Conservation (phyloP, 2,888 invertebrate species). For the Apodemia mormo region DNA sequence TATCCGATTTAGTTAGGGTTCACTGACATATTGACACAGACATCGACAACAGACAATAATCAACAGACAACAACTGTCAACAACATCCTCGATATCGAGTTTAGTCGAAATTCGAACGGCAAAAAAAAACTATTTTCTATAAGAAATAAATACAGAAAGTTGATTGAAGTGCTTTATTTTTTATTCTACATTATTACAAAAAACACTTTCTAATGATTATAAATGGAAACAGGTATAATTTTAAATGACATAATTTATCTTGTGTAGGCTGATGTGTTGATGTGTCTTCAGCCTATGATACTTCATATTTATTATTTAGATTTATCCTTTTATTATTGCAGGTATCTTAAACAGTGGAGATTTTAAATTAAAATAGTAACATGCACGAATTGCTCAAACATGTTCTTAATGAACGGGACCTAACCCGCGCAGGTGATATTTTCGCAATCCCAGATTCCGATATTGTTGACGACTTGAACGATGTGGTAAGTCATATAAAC, state of each 20-base stretch:
- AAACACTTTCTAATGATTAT: conserved; percentile 1
- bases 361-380: conserved; percentile 48
- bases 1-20: no score
- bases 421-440: conserved; percentile 94
- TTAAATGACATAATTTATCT: conserved; percentile 28
- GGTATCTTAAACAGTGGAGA: conserved; percentile 18
- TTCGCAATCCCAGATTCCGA: conserved; percentile 93
- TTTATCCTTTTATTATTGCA: conserved; percentile 31
- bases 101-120: background rate
- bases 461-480: conserved; percentile 91
- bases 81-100: background rate
- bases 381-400: conserved; percentile 96
- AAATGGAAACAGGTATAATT: background rate
- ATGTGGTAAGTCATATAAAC: conserved; percentile 84
- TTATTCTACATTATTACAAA: background rate
- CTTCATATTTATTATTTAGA: background rate
- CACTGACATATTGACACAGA: no score
- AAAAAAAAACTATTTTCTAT: background rate
- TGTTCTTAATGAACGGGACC: conserved; percentile 93
- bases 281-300: background rate
- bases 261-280: conserved; percentile 25
- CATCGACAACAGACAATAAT: no score
- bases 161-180: conserved; percentile 2
- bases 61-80: background rate
- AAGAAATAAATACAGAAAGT: conserved; percentile 1